Base-by-base conservation (phyloP, 2,113 vertebrate species). In the Piprites chloris region DNA sequence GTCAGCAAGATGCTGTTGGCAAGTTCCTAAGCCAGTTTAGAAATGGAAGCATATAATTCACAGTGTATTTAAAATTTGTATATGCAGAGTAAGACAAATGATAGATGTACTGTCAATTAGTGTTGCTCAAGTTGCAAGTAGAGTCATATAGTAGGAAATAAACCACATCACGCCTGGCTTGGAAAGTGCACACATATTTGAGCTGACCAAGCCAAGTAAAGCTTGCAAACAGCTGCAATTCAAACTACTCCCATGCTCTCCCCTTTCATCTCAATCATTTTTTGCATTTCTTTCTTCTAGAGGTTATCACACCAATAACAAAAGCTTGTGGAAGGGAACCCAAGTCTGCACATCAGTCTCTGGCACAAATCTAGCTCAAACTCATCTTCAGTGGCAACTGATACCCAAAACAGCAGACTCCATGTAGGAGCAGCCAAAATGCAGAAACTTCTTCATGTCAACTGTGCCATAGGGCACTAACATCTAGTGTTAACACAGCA, bases 391-490 rank as follows among this genome's bases (percentile, higher is more conserved):
- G 58, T 4, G 11, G 62, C 35, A 93, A 72, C 56, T 20, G 69
- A 85, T 39, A 82, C 2, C 17, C 44, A 53, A 53, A 56, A n/a
- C 77, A 47, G 23, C 42, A 68, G 44, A 35, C 35, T 91, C 56
- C 44, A 9, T 2, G 14, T 27, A 52, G 33, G 39, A 88, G n/a
- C 49, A 84, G 72, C 53, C 6, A 4, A 90, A 49, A 68, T 18
- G 26, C 58, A 76, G 53, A 49, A 82, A 59, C 9, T 71, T 39
- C 52, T 79, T 72, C 52, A 65, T 27, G 30, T 41, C 81, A 69
- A 20, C 50, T 42, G n/a, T 3, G 0, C 53, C 63, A 47, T 0
- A 1, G 10, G 16, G 21, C 21, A 28, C 26, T 24, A 63, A 47
- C 0, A 1, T 9, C 12, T 63, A 33, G 14, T 3, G 9, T n/a